Percentiles rank a stretch among this genome's conserved stretches.
phyloP scores from a whole-genome alignment of 2,888 invertebrate genomes.

The Xanthorhoe spadicearia region DNA sequence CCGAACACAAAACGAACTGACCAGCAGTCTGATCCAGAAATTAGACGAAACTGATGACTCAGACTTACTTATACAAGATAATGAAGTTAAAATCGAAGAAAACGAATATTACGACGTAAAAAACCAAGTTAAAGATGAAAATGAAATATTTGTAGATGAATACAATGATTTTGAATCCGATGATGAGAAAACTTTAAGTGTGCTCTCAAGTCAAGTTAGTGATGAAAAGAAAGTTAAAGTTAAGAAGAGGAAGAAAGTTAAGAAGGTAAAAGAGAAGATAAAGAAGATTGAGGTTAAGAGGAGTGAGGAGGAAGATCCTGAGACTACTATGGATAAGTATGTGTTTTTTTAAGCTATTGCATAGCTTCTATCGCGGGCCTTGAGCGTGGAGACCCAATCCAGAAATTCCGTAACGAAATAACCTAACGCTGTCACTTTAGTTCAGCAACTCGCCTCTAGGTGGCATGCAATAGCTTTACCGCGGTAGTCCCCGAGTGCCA shows the following conservation, averaged over 20 bases:
- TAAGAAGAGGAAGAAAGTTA: slow-evolving; percentile 42
- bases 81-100: slow-evolving; percentile 33
- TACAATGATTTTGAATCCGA: slow-evolving; percentile 33
- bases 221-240: slow-evolving; percentile 47
- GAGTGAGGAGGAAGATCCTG: slow-evolving; percentile 32
- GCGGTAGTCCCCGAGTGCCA: no score
- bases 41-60: slow-evolving; percentile 54
- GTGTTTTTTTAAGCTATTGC: no score
- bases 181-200: slow-evolving; percentile 29
- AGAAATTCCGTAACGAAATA: no score
- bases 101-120: slow-evolving; percentile 5
- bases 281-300: slow-evolving; percentile 32
- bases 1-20: slow-evolving; percentile 51
- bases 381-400: no score
- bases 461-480: no score
- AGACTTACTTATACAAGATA: slow-evolving; percentile 52
- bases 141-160: slow-evolving; percentile 47
- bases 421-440: no score
- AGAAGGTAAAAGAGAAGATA: slow-evolving; percentile 33
- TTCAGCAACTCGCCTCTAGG: no score
- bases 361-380: no score
- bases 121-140: slow-evolving; percentile 43
- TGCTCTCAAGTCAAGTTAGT: slow-evolving; percentile 14
- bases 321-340: slow-evolving; percentile 61
- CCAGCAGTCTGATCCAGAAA: slow-evolving; percentile 52